Evolutionary conservation across 2,888 invertebrate species (phyloP), one percentile per base, ranked within the genome.

Genomic region (Amphipoea oculea): DNA sequence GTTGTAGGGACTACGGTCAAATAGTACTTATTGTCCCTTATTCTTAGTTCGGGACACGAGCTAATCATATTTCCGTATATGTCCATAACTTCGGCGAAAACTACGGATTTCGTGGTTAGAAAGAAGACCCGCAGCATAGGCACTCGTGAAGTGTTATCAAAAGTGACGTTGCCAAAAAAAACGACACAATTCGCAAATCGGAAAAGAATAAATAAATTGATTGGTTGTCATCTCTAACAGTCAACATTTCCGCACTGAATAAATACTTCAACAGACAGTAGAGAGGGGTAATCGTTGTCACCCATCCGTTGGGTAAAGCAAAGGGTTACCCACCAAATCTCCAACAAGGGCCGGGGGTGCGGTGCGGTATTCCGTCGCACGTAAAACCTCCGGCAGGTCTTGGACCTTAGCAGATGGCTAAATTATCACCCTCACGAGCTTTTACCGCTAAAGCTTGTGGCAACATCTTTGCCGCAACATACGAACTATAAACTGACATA

Each of bases 321-420:
- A 42, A 51, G 3, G 11, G 40, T 66, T n/a, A 2, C 98, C 97
- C 93, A 99, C 99, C 97, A 99, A 97, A 70, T 40, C 42, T 42
- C 12, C 20, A 42, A 70, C 51, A 60, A 54, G 23, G 65, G 65
- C 11, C 11, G 11, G 20, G 20, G 36, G 11, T 20, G 20, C 29
- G 1, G 29, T 29, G 29, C 11, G 4, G 36, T 36, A 65, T 20
- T 40, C 20, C 65, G 0, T 12, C 11, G 6, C 20, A 12, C 23
- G 36, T 65, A 29, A 29, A 45, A 12, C 12, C 68, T 48, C 45
- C n/a, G 4, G 1, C n/a, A 45, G 45, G 9, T 45, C n/a, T 68
- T 17, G 17, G 9, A 45, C n/a, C 67, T 68, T 17, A 45, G n/a
- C 4, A 17, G 9, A 48, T 48, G 29, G 11, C 5, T 20, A 65